Base-by-base conservation (phyloP, 2,113 vertebrate species). In the Columbina picui region DNA sequence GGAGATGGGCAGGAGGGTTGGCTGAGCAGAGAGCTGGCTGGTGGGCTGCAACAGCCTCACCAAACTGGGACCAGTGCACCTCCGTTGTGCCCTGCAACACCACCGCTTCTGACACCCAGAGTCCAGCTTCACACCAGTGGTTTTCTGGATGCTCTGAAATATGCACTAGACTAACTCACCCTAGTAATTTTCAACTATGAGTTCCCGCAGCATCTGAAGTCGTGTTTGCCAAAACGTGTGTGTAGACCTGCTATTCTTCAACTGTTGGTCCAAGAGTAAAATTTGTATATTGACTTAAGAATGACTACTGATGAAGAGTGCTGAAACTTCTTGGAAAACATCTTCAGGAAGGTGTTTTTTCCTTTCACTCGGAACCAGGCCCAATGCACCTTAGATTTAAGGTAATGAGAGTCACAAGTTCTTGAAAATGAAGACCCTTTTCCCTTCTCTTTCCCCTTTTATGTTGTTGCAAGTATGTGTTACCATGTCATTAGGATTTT, bases 101-200 rank as follows among this genome's bases (percentile, higher is more conserved):
- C 4, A 1, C 2, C 16, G 11, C 52, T 87, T 30, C 63, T 67
- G 19, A 21, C 38, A 65, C 18, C 17, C 25, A 30, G 50, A 25
- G 12, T 18, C 47, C 45, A 74, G 27, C 59, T 5, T 1, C 22
- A 11, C 1, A 2, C 45, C 7, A 20, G 32, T 5, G 1, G 0
- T 1, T 60, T 63, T 59, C 43, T 81, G 47, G 17, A 12, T 55
- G 32, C 34, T 87, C 32, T 39, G 65, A 76, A 87, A 56, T 18
- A 8, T 15, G 6, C 84, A 7, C 17, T 50, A 26, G 60, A 38
- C 45, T 14, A 60, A 9, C 25, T 91, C 0, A 0, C 13, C 29
- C 13, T 41, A 32, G n/a, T 50, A 30, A 63, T 78, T 80, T 80
- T 67, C 32, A 78, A 5, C 10, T 27, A 11, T 21, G 38, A 56